A percentile compares a stretch with the other conserved stretches of the same genome.
These are phyloP conservation scores for Sebastes hopkinsi DNA, from an alignment of 2,797 vertebrate species.

Conservation along the genomic window DNA sequence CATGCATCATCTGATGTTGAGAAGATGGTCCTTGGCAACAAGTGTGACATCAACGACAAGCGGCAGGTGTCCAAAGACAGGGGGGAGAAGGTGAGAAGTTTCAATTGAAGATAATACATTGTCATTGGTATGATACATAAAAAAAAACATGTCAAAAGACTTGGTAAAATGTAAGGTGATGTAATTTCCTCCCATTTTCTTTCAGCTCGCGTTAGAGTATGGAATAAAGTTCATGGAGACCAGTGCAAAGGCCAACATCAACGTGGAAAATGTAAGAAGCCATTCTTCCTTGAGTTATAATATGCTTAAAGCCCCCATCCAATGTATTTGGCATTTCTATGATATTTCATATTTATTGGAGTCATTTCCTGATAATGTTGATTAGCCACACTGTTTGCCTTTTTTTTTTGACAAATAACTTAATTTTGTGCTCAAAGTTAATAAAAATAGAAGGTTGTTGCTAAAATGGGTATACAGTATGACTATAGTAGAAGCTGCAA, in stretches of 20 bases:
- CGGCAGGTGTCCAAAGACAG: slow-evolving; percentile 95
- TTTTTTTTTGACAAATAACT: no score
- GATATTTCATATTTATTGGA: no score
- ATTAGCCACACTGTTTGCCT: no score
- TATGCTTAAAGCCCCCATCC: background rate
- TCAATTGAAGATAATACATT: background rate
- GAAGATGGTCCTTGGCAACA: slow-evolving; percentile 99
- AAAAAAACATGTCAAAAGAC: background rate
- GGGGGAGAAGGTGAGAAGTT: slow-evolving; percentile 90
- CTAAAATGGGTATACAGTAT: no score
- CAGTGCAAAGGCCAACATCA: slow-evolving; percentile 98
- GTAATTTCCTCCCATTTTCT: background rate
- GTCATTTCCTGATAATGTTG: no score
- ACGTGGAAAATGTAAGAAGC: slow-evolving; percentile 94
- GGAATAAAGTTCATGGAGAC: slow-evolving; percentile 99
- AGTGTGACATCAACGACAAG: slow-evolving; percentile 97
- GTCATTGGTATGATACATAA: background rate
- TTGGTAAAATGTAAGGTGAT: background rate
- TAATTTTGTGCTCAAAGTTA: no score
- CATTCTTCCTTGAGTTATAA: background rate
- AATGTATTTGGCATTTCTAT: no score
- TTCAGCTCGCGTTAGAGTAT: slow-evolving; percentile 92
- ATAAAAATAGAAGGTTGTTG: no score
- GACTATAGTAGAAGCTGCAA: no score
- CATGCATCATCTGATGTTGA: slow-evolving; percentile 97